Conservation (phyloP, 2,797 vertebrate genomes). For the Cyclopterus lumpus region DNA sequence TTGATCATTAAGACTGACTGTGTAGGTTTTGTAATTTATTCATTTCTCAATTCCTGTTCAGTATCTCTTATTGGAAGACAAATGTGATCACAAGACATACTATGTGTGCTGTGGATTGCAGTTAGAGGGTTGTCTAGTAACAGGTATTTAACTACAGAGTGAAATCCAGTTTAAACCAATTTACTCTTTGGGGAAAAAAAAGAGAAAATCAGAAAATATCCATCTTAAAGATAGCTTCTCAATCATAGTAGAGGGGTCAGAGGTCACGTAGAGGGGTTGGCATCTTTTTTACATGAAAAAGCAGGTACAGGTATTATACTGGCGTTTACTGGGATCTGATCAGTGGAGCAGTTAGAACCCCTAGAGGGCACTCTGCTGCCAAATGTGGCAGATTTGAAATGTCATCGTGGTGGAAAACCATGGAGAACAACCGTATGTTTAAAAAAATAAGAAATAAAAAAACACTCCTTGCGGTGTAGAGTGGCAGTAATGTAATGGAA, state of each 20-base stretch:
- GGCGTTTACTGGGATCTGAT: not conserved
- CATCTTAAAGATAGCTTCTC: accelerated
- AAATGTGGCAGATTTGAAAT: conserved; percentile 4
- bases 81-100: not conserved
- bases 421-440: not conserved
- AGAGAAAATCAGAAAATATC: not conserved
- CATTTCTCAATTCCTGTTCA: not conserved
- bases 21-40: too few species aligned
- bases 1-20: too few species aligned
- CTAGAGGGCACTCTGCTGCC: conserved; percentile 55
- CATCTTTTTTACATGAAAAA: not conserved
- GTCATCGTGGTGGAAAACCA: not conserved
- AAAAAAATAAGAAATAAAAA: not conserved
- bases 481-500: not conserved
- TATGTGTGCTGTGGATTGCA: not conserved
- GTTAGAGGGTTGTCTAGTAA: not conserved
- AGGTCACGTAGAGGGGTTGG: accelerated
- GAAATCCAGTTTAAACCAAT: not conserved
- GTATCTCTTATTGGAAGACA: not conserved
- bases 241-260: not conserved
- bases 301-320: not conserved
- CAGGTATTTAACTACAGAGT: not conserved
- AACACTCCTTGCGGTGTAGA: not conserved
- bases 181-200: not conserved
- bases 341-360: conserved; percentile 13